A percentile compares a stretch with the other conserved stretches of the same genome.
phyloP scores from a whole-genome alignment of 2,113 vertebrate genomes.

The Canis aureus region DNA sequence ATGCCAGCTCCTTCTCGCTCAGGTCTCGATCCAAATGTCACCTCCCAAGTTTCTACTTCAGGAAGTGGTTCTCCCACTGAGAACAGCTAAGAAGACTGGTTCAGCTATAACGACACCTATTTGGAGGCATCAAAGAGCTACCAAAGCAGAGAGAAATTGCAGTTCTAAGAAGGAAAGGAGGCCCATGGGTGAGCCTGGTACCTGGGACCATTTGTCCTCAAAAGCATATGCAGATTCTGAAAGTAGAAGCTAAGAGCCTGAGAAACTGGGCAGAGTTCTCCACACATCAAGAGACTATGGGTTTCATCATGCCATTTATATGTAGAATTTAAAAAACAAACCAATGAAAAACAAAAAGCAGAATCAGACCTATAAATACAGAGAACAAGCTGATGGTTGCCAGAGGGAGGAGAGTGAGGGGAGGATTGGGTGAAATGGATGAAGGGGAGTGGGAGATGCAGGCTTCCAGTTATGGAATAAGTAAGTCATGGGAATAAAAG shows the following conservation, averaged over 20 bases:
- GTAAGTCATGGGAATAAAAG: not conserved
- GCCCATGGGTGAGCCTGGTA: not conserved
- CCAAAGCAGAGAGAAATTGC: not conserved
- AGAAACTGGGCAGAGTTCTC: not conserved
- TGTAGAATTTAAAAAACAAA: not conserved
- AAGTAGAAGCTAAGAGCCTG: not conserved
- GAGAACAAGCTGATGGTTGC: not conserved
- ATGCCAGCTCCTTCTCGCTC: not conserved
- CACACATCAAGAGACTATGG: not conserved
- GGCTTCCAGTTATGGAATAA: not conserved
- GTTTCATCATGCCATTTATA: not conserved
- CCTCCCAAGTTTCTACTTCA: not conserved
- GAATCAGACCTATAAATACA: not conserved
- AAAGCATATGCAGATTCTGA: not conserved
- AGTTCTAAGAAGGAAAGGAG: not conserved
- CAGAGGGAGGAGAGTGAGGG: not conserved
- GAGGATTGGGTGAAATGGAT: not conserved
- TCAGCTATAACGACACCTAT: not conserved
- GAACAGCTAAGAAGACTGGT: not conserved
- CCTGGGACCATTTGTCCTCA: not conserved
- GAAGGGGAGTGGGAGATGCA: not conserved
- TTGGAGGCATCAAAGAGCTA: not conserved
- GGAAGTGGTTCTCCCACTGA: not conserved
- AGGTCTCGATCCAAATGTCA: not conserved
- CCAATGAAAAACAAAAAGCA: not conserved